Conservation (phyloP, 2,113 vertebrate species). For the Siphamia tubifer region DNA sequence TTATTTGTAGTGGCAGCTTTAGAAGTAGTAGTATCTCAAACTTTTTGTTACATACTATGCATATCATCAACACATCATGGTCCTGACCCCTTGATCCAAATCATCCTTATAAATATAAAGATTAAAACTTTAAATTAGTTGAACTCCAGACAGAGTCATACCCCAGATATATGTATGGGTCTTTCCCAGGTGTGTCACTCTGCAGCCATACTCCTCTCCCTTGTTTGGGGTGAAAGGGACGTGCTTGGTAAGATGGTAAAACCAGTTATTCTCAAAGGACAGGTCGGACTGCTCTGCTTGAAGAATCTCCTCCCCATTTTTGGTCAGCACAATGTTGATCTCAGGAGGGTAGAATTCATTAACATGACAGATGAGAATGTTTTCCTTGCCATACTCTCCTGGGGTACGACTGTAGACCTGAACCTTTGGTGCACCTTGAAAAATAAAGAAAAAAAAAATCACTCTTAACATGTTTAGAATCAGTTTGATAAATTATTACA, state of each 20-base stretch:
- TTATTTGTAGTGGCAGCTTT: too few species aligned
- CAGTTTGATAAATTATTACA: too few species aligned
- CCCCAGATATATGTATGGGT: conserved; percentile 38
- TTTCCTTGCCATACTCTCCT: not conserved
- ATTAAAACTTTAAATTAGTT: too few species aligned
- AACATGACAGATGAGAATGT: conserved; percentile 82
- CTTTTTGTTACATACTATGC: too few species aligned
- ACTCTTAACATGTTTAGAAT: too few species aligned
- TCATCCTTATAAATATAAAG: too few species aligned
- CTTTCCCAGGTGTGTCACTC: conserved; percentile 2
- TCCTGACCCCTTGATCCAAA: too few species aligned
- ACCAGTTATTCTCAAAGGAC: conserved; percentile 83
- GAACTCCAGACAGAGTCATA: conserved; percentile 54
- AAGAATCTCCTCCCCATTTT: not conserved
- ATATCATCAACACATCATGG: too few species aligned
- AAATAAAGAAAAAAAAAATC: not conserved
- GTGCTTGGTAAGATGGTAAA: conserved; percentile 79
- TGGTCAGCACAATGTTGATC: conserved; percentile 72
- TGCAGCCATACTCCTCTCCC: conserved; percentile 1
- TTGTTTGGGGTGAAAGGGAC: conserved; percentile 35
- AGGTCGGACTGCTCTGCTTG: conserved; percentile 53
- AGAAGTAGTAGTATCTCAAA: too few species aligned
- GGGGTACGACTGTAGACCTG: conserved; percentile 80
- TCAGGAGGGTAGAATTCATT: conserved; percentile 81
- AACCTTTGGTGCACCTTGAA: conserved; percentile 61